Base-by-base conservation (phyloP, 2,888 invertebrate genomes). In the Oxystoma pomonae region DNA sequence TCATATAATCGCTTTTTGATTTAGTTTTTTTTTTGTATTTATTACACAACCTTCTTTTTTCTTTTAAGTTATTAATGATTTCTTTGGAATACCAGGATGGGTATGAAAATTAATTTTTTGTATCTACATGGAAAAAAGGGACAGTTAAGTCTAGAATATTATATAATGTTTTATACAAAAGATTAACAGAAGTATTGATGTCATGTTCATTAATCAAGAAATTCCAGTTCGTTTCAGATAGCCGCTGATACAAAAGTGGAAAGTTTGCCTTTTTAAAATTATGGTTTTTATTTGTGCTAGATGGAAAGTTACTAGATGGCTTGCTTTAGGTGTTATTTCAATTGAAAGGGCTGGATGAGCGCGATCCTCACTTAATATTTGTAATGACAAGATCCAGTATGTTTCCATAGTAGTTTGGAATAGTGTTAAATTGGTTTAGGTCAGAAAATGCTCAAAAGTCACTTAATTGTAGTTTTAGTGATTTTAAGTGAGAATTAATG, bases 301-400 rank as follows among this genome's bases (percentile, higher is more conserved):
- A 20, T 16, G 12, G 35, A 49, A 63, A 35, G 1, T 49, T 50
- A 63, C 56, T n/a, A n/a, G n/a, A n/a, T 51, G 59, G 19, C 22
- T 49, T 60, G 16, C 9, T 55, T 18, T 16, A 63, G 17, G 57
- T 56, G 18, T 51, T 20, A 21, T 55, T 9, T n/a, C 20, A 12
- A 63, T 59, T 3, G 20, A 22, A n/a, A 63, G 21, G 21, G 63
- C 49, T 57, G 63, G 60, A 49, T 59, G 60, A 60, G 59, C 51
- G 17, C n/a, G 17, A 51, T 63, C 60, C 22, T 55, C 59, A 16
- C 50, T 61, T 55, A 2, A 61, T 17, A 56, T 61, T 61, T 35
- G 50, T 56, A 16, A 61, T 56, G 16, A 61, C 56, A n/a, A 56
- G 20, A 12, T 56, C 60, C 12, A 55, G 60, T 20, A 55, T 35